Conservation (phyloP, 2,113 vertebrate species). For the Pycnonotus jocosus region DNA sequence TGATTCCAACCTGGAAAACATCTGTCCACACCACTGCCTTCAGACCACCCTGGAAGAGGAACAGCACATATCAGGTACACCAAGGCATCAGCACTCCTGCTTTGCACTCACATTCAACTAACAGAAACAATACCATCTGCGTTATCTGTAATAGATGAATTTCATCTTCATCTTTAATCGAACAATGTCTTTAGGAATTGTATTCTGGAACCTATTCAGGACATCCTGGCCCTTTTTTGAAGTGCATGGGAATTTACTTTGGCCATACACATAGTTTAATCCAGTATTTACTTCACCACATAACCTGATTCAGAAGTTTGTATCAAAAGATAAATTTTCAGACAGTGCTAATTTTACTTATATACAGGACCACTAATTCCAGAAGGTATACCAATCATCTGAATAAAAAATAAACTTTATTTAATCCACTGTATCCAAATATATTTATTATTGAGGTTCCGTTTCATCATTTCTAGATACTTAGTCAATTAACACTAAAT, state of each 20-base stretch:
- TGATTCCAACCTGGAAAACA: constrained; percentile 87
- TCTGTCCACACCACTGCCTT: constrained; percentile 94
- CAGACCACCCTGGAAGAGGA: constrained; percentile 80
- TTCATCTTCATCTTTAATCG: background rate
- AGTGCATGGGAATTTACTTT: background rate
- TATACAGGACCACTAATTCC: background rate
- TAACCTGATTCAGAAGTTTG: background rate
- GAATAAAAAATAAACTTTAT: background rate
- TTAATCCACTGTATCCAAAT: background rate
- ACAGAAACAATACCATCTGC: background rate
- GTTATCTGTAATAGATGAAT: background rate
- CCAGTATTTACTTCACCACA: background rate
- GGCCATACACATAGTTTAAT: background rate
- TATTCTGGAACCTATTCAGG: background rate
- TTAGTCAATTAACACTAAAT: background rate
- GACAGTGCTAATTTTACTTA: background rate
- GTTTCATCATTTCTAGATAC: background rate
- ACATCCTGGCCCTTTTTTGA: background rate
- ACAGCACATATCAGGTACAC: background rate
- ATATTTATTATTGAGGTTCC: background rate
- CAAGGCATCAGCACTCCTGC: background rate
- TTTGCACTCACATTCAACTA: background rate
- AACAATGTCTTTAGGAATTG: background rate
- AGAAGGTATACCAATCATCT: background rate
- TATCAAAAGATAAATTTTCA: background rate